Evolutionary conservation across 2,797 vertebrate species (phyloP).

Genomic region (Centroberyx gerrardi): DNA sequence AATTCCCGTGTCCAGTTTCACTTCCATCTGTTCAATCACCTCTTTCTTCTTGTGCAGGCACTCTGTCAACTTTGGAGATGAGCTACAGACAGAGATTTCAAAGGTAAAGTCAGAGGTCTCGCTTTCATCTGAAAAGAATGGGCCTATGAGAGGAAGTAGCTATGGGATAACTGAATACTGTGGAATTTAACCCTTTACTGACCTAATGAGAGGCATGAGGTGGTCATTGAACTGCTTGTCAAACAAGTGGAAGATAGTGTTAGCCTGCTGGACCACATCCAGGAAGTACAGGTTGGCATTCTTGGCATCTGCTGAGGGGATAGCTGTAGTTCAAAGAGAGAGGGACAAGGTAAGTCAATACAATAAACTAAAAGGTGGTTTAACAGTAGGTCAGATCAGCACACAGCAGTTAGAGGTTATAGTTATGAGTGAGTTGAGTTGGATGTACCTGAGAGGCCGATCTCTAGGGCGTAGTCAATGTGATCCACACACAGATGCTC

Average conservation of each 20-base stretch:
- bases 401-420: not conserved
- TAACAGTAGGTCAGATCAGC: slow-evolving; percentile 1
- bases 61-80: slow-evolving; percentile 97
- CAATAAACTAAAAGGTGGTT: slow-evolving; percentile 4
- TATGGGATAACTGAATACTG: not conserved
- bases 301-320: slow-evolving; percentile 97
- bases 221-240: slow-evolving; percentile 99
- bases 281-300: slow-evolving; percentile 98
- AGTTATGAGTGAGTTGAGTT: slow-evolving; percentile 7
- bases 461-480: slow-evolving; percentile 99
- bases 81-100: slow-evolving; percentile 81
- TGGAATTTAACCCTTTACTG: slow-evolving; percentile 44
- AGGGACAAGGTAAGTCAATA: slow-evolving; percentile 16
- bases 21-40: slow-evolving; percentile 99
- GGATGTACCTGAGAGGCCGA: slow-evolving; percentile 93
- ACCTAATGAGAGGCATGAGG: slow-evolving; percentile 99
- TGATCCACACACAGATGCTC: slow-evolving; percentile 98
- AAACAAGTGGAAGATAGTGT: slow-evolving; percentile 99
- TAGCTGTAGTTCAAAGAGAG: slow-evolving; percentile 85
- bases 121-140: slow-evolving; percentile 7
- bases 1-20: slow-evolving; percentile 97
- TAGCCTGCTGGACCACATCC: slow-evolving; percentile 99
- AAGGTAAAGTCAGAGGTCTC: slow-evolving; percentile 5
- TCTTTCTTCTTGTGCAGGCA: slow-evolving; percentile 99
- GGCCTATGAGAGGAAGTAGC: not conserved